These are phyloP conservation scores for Ardeotis arabs DNA, from an alignment of 2,113 vertebrate species.

Conservation along the genomic window DNA sequence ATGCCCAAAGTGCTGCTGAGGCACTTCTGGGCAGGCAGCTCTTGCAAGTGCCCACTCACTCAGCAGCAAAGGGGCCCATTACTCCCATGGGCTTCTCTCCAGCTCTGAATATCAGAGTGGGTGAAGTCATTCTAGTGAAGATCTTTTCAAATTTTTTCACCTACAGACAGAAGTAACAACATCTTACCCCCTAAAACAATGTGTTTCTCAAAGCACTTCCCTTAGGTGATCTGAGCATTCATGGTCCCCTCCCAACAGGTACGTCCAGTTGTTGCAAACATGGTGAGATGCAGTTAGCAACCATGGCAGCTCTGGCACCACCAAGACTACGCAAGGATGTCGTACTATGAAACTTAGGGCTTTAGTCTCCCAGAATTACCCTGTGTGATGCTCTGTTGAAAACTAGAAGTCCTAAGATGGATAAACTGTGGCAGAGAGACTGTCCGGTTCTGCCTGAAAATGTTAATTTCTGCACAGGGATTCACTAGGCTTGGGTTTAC, in stretches of 20 bases:
- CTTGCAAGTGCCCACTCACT: neutral
- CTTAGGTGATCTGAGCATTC: neutral
- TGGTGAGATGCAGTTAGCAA: neutral
- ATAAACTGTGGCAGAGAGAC: neutral
- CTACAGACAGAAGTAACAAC: neutral
- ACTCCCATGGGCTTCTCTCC: neutral
- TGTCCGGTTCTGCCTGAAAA: neutral
- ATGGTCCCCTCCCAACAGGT: neutral
- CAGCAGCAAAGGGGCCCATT: neutral
- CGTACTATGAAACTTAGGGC: neutral
- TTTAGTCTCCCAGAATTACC: neutral
- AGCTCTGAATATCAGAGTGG: neutral
- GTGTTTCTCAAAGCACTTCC: neutral
- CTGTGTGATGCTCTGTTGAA: neutral
- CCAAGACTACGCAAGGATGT: accelerated
- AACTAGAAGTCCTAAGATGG: neutral
- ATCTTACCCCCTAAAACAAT: accelerated
- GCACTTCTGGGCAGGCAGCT: neutral
- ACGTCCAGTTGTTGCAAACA: neutral
- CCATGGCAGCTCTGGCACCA: neutral
- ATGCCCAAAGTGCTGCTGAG: neutral
- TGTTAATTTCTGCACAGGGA: neutral
- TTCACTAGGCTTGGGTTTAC: neutral
- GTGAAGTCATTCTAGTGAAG: neutral
- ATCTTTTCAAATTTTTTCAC: neutral